phyloP scores from a whole-genome alignment of 2,888 invertebrate genomes.

The Brenthis ino region DNA sequence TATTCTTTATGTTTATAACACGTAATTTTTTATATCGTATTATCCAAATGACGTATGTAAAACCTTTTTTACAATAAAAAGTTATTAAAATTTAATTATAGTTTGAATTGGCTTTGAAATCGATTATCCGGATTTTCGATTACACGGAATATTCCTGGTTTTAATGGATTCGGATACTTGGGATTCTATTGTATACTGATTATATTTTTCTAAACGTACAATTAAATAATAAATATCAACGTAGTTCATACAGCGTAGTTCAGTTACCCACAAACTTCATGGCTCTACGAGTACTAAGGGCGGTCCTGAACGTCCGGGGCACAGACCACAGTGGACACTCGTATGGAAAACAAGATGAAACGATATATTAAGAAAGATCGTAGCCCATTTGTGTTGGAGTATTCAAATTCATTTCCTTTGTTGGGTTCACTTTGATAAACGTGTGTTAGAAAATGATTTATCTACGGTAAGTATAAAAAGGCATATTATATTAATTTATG shows the following conservation, averaged over 20 bases:
- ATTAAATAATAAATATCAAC: too few relatives aligned
- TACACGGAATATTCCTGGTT: too few relatives aligned
- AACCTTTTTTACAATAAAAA: too few relatives aligned
- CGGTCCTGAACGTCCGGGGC: constrained; percentile 30
- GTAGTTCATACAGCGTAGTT: too few relatives aligned
- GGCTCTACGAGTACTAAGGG: constrained; percentile 23
- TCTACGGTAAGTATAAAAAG: not conserved
- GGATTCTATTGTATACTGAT: not conserved
- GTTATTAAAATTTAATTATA: too few relatives aligned
- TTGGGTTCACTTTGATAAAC: constrained; percentile 3
- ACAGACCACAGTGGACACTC: not conserved
- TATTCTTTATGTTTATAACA: too few relatives aligned
- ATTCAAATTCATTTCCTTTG: constrained; percentile 3
- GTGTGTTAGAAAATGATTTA: not conserved
- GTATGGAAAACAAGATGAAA: constrained; percentile 14
- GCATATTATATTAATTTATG: not conserved
- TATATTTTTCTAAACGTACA: too few relatives aligned
- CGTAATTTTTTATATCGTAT: too few relatives aligned
- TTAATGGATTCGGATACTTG: not conserved
- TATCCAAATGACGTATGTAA: too few relatives aligned
- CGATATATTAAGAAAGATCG: constrained; percentile 6
- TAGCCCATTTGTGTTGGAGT: not conserved
- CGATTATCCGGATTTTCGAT: too few relatives aligned
- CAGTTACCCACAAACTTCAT: not conserved
- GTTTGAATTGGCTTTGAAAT: too few relatives aligned